Base-by-base conservation (phyloP, 2,888 invertebrate genomes). In the Calameuta idolon region DNA sequence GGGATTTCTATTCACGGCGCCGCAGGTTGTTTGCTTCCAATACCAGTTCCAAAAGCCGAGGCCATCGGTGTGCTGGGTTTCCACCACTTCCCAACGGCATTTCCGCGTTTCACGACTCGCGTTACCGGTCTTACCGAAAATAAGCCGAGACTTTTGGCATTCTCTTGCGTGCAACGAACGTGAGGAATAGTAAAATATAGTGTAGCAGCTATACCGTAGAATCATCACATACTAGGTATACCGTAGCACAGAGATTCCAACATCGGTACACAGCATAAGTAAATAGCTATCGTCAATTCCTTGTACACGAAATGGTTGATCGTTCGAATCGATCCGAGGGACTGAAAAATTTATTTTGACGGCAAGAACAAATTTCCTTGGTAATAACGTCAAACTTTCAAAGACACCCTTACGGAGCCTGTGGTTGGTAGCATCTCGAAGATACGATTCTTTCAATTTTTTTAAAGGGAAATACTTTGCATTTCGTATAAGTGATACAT, bases 1-100 rank as follows among this genome's bases (percentile, higher is more conserved):
- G 79, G 83, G 80, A 84, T 85, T 85, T 83, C 81, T 81, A 81
- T 84, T 84, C 83, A 80, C 81, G 79, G 40, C 79, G 79, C 15
- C 76, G 76, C 40, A 35, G 79, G 74, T 82, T 83, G 80, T 83
- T 84, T 84, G 82, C 82, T 81, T 80, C 55, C 55, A 55, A 23
- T 5, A 23, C 55, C 55, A 55, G 55, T 55, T 82, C 76, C 80
- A 79, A 73, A 69, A 78, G 77, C 76, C 68, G 34, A 74, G 79
- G 77, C 75, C 74, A 78, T 77, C 74, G 40, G 35, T 76, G 74
- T 77, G 71, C 71, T 12, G 33, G 12, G 33, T 12, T 34, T 71
- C 71, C 33, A 80, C 71, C 33, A 80, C 79, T 76, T 74, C 78
- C 35, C 77, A 35, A 75, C 40, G 73, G 73, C 77, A 74, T 71